Evolutionary conservation across 2,888 invertebrate species (phyloP), one percentile per base, ranked within the genome.

Genomic region (Horisme vitalbata): DNA sequence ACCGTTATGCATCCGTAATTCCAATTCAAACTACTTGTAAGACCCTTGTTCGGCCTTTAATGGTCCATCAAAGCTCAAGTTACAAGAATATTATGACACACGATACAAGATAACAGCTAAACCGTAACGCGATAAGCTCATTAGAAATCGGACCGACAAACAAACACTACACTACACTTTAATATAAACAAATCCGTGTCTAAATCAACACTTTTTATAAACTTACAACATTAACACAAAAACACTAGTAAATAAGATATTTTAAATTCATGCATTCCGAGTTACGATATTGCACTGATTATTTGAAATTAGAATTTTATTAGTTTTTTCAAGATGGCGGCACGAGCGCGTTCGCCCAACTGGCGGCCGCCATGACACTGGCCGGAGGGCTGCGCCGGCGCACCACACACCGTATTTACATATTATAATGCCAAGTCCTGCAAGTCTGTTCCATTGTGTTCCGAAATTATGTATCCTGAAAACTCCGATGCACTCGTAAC

Each of bases 311-410:
- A 23, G 26, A 36, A 26, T 45, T 12, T 31, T 27, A 44, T 26
- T 32, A 11, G 24, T 56, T 59, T 52, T 53, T 58, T 63, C 47
- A 64, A 59, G 39, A 68, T 57, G 68, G 67, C 64, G 71, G 71
- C 68, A 62, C 65, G 63, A 71, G 80, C 81, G 77, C 86, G 80
- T 71, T 54, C 77, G 82, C 68, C 68, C 61, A 68, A 50, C 71
- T 57, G 70, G 63, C 78, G 71, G 72, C 64, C 82, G 86, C 85
- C 87, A 86, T 87, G 76, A 78, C 80, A 87, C 87, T 88, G 65
- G 38, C 86, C 85, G 63, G 43, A 37, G 65, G 47, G 34, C 46
- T 65, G 79, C 81, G 77, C 69, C 56, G 53, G 75, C 80, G 78
- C 77, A 77, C 45, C n/a, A 49, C 51, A 52, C 49, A 43, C 55